These are phyloP conservation scores for Myathropa florea DNA, from an alignment of 2,888 invertebrate genomes.

Conservation along the genomic window DNA sequence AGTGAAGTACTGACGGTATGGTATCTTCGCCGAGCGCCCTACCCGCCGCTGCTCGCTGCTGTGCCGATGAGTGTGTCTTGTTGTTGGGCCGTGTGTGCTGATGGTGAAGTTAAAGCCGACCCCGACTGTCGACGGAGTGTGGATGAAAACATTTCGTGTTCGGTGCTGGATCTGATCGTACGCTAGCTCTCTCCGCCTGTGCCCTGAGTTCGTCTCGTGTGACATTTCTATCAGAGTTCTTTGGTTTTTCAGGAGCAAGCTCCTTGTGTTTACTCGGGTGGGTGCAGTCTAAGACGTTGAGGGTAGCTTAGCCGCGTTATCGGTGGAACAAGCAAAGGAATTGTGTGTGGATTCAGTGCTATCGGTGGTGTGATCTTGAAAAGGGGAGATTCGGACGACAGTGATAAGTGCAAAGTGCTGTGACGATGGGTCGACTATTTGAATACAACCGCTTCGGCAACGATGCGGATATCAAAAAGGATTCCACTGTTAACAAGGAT, in stretches of 20 bases:
- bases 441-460: slow-evolving; percentile 78
- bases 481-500: slow-evolving; percentile 50
- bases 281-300: not conserved
- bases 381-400: not conserved
- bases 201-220: not conserved
- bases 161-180: slow-evolving; percentile 78
- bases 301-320: not conserved
- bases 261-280: not conserved
- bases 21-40: not conserved
- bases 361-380: slow-evolving; percentile 27
- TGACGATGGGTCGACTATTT: slow-evolving; percentile 77
- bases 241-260: not conserved
- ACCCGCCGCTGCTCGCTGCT: not conserved
- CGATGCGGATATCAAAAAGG: slow-evolving; percentile 70
- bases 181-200: slow-evolving; percentile 38
- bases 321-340: not conserved
- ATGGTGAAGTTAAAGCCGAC: slow-evolving; percentile 17
- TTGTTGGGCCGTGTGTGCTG: slow-evolving; percentile 29
- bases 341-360: not conserved
- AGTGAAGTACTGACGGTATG: slow-evolving; percentile 29
- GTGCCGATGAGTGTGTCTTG: not conserved
- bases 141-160: slow-evolving; percentile 76
- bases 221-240: not conserved
- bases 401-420: slow-evolving; percentile 12
- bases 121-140: slow-evolving; percentile 42